phyloP scores from a whole-genome alignment of 2,888 invertebrate species.

The Agrochola lychnidis region DNA sequence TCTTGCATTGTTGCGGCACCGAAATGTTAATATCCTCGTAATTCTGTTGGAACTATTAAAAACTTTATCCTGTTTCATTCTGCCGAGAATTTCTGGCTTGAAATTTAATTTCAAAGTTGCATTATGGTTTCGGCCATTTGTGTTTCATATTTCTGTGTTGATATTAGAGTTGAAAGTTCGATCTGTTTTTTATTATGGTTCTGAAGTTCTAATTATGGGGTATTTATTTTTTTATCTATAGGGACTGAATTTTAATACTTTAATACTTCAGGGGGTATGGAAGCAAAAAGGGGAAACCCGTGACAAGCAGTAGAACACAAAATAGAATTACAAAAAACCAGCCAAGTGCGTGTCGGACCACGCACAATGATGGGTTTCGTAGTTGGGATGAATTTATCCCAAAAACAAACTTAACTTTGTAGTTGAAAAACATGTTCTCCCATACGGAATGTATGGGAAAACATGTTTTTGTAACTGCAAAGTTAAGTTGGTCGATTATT shows the following conservation, averaged over 20 bases:
- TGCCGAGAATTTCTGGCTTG: conserved; percentile 50
- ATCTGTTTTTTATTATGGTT: conserved; percentile 8
- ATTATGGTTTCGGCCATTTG: conserved; percentile 54
- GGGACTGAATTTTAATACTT: neutral
- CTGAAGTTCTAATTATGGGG: neutral
- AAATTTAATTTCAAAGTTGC: conserved; percentile 64
- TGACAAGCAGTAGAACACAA: neutral
- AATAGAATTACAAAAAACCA: too few relatives aligned
- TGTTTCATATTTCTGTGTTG: conserved; percentile 45
- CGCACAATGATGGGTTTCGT: too few relatives aligned
- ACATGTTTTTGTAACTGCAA: too few relatives aligned
- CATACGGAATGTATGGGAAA: too few relatives aligned
- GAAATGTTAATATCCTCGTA: conserved; percentile 61
- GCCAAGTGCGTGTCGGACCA: too few relatives aligned
- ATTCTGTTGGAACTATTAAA: conserved; percentile 65
- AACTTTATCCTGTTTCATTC: conserved; percentile 62
- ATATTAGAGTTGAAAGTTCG: conserved; percentile 26
- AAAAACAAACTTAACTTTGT: too few relatives aligned
- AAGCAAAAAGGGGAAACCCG: neutral
- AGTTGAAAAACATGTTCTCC: too few relatives aligned
- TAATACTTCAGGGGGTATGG: too few relatives aligned
- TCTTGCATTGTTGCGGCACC: conserved; percentile 55
- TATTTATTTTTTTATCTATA: neutral
- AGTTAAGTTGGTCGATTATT: too few relatives aligned
- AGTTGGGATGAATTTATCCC: too few relatives aligned